Conservation (phyloP, 2,113 vertebrate species). For the Cinclus cinclus region DNA sequence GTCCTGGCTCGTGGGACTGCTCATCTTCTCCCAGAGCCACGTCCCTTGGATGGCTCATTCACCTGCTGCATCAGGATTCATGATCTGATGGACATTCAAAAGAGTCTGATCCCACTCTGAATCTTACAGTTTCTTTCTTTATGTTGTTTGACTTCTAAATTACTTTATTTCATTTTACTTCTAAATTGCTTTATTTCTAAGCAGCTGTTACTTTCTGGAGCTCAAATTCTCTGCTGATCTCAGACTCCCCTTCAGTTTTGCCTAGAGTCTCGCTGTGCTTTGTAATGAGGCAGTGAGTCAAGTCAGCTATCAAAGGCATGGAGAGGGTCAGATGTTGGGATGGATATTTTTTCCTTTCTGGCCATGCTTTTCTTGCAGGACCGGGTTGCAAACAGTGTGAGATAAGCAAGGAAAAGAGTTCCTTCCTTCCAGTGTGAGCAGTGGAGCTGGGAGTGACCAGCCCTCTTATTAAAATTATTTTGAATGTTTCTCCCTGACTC, state of each 20-base stretch:
- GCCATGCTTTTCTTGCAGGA: not conserved
- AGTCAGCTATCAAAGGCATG: not conserved
- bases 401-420: not conserved
- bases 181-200: not conserved
- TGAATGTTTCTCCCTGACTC: not conserved
- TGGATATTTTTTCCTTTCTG: not conserved
- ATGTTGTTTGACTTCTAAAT: not conserved
- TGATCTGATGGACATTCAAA: not conserved
- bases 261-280: not conserved
- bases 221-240: not conserved
- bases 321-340: not conserved
- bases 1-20: not conserved
- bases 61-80: not conserved
- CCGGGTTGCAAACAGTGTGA: not conserved
- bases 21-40: not conserved
- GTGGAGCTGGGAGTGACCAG: not conserved
- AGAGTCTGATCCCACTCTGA: not conserved
- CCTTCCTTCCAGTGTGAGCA: not conserved
- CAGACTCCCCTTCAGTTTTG: not conserved
- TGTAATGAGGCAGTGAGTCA: not conserved
- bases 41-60: not conserved
- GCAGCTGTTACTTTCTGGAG: not conserved
- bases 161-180: not conserved
- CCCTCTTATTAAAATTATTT: not conserved
- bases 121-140: not conserved